phyloP scores from a whole-genome alignment of 2,888 invertebrate genomes.

The Ormyrus labotus region DNA sequence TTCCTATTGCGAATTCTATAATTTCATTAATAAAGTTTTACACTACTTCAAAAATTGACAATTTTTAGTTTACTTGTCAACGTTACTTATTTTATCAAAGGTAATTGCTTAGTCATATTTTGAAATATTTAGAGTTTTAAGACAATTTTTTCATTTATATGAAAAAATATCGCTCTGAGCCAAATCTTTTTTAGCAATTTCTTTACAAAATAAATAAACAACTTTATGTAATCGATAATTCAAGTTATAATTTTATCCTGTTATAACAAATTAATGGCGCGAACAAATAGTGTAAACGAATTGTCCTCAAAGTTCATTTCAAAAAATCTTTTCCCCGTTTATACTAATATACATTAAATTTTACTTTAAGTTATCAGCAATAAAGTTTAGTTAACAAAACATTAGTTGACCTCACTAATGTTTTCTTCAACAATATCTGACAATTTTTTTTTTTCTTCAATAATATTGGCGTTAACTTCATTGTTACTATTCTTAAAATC shows the following conservation, averaged over 20 bases:
- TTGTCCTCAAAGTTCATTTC: neutral
- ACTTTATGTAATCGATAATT: neutral
- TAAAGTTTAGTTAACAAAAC: conserved; percentile 28
- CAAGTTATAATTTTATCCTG: conserved; percentile 1
- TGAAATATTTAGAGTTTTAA: conserved; percentile 12
- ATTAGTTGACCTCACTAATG: conserved; percentile 29
- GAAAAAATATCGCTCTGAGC: conserved; percentile 1
- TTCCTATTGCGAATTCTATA: conserved; percentile 15
- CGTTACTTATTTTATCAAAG: conserved; percentile 31
- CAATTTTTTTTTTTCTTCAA: conserved; percentile 20
- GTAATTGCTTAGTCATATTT: conserved; percentile 22
- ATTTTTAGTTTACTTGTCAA: conserved; percentile 16
- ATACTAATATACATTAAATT: neutral
- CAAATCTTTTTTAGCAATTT: neutral
- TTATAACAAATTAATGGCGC: neutral
- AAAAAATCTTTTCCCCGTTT: conserved; percentile 13
- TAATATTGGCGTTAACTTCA: neutral
- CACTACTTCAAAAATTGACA: neutral
- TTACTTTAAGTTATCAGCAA: neutral
- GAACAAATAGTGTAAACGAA: conserved; percentile 5
- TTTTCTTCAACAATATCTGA: conserved; percentile 13
- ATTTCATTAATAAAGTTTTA: conserved; percentile 12
- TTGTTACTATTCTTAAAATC: conserved; percentile 9
- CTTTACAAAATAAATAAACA: conserved; percentile 41
- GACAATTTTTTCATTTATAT: conserved; percentile 15